A percentile compares a stretch with the other conserved stretches of the same genome.
Conservation (phyloP, 2,888 invertebrate species). For the Macrostomum cliftonense region DNA sequence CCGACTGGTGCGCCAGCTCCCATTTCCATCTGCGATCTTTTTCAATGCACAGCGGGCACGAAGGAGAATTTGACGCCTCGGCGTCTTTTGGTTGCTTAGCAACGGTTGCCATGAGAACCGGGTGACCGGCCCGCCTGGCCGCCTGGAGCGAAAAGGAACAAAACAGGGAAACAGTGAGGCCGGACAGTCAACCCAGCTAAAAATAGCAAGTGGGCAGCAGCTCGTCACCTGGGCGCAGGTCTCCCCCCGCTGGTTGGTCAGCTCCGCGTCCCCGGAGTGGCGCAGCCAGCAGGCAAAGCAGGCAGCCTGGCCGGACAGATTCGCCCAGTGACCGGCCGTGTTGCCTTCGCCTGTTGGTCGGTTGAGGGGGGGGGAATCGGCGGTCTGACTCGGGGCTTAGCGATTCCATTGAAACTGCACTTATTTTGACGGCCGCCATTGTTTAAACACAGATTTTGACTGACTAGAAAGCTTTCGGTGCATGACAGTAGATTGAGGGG, state of each 20-base stretch:
- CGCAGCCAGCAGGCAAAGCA: constrained; percentile 31
- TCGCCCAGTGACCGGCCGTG: constrained; percentile 28
- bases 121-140: constrained; percentile 28
- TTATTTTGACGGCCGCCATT: too few species aligned
- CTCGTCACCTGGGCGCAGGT: constrained; percentile 25
- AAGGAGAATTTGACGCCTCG: constrained; percentile 22
- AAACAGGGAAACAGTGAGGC: too few species aligned
- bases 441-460: too few species aligned
- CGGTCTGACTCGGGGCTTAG: too few species aligned
- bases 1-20: constrained; percentile 21
- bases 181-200: too few species aligned
- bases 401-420: too few species aligned
- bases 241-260: constrained; percentile 23
- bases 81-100: constrained; percentile 19
- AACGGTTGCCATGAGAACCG: constrained; percentile 28
- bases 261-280: constrained; percentile 23
- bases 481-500: too few species aligned
- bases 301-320: constrained; percentile 24
- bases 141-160: too few species aligned
- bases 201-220: too few species aligned
- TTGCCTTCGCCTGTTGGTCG: constrained; percentile 24
- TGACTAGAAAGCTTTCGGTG: too few species aligned
- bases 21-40: constrained; percentile 21
- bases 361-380: too few species aligned
- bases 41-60: constrained; percentile 23